Conservation (phyloP, 2,113 vertebrate species). For the Channa argus region DNA sequence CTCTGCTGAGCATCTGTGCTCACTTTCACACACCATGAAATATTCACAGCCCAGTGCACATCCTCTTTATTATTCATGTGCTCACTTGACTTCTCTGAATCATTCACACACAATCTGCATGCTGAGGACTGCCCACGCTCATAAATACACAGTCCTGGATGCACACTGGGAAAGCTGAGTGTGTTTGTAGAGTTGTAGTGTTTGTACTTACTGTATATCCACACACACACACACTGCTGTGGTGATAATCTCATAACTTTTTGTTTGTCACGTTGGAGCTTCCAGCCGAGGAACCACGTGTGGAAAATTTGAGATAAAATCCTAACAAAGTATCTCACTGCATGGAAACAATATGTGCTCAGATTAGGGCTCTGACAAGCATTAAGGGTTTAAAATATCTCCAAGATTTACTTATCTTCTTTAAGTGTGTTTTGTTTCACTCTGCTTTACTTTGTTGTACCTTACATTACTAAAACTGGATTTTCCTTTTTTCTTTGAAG, state of each 20-base stretch:
- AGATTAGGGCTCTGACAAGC: no score
- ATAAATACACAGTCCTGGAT: neutral
- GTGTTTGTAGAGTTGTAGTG: neutral
- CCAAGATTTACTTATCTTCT: no score
- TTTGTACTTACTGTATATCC: no score
- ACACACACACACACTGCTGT: no score
- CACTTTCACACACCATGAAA: slow-evolving; percentile 82
- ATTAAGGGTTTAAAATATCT: no score
- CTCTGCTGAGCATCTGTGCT: slow-evolving; percentile 58
- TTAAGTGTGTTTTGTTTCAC: no score
- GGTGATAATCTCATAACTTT: neutral
- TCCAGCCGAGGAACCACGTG: neutral
- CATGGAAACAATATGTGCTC: no score
- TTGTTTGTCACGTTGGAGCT: neutral
- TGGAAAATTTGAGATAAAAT: no score
- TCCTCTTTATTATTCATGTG: slow-evolving; percentile 79
- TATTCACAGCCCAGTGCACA: slow-evolving; percentile 77
- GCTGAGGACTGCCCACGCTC: neutral
- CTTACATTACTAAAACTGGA: no score
- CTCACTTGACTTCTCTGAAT: slow-evolving; percentile 78
- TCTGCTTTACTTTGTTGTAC: no score
- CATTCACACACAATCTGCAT: slow-evolving; percentile 53
- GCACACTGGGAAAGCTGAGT: neutral
- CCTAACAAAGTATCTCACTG: no score
- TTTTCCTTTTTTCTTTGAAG: no score